Base-by-base conservation (phyloP, 1,140 invertebrate genomes). In the Popillia japonica region DNA sequence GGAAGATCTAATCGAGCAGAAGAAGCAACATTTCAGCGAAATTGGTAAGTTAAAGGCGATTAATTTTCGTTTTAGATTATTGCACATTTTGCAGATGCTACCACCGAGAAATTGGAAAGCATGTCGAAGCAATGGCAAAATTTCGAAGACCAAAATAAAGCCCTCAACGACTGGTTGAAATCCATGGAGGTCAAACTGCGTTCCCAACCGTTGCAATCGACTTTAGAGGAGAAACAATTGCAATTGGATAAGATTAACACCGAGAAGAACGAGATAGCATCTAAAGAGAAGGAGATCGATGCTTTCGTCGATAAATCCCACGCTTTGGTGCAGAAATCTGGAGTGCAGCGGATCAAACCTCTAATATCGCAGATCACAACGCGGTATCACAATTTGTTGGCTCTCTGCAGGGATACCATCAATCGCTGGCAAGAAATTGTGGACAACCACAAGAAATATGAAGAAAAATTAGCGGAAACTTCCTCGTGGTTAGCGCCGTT, bases 241-340 rank as follows among this genome's bases (percentile, higher is more conserved):
- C 92, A 94, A 81, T 87, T 97, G n/a, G 89, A 92, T 77, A 89
- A 88, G 42, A 93, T 95, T 78, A 92, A 92, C 80, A 90, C 93
- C 17, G 90, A 94, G 81, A 90, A 94, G n/a, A 92, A 96, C 78
- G 87, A 90, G 41, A 92, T 98, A 77, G 86, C 92, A 41, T 90
- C 90, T 22, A 93, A 94, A 83, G 96, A 97, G 86, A 91, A 91
- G 80, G 90, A 93, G 83, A 93, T 98, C 78, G 96, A 98, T 87
- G 89, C 91, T 34, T 98, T 98, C 86, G 92, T 96, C 10, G 97
- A 98, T 87, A 92, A 93, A 81, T 95, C 95, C n/a, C 96, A 98
- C 85, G 91, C 91, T 27, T 88, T 98, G 72, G 90, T 97, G 0
- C 94, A 97, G 84, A 89, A 92, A 2, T 96, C 94, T 86, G 93